A percentile compares a stretch with the other conserved stretches of the same genome.
These are phyloP conservation scores for Malthinus flaveolus DNA, from an alignment of 2,888 invertebrate genomes.

Conservation along the genomic window DNA sequence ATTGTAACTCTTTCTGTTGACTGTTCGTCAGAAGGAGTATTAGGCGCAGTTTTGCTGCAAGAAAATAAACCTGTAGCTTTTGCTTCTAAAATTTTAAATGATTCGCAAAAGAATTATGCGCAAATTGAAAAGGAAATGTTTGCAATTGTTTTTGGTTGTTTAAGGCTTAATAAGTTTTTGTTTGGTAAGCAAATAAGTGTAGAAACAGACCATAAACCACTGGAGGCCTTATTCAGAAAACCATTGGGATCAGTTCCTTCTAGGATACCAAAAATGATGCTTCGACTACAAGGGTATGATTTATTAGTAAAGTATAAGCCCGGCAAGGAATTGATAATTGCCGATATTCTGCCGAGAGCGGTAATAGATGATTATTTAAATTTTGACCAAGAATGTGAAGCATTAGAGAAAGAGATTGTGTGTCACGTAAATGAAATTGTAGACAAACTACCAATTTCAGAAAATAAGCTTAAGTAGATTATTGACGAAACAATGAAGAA, in stretches of 20 bases:
- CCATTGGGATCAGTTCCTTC: slow-evolving; percentile 4
- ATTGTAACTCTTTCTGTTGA: slow-evolving; percentile 29
- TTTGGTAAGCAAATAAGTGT: slow-evolving; percentile 35
- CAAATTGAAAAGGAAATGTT: slow-evolving; percentile 46
- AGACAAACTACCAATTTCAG: too few relatives aligned
- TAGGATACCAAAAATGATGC: slow-evolving; percentile 29
- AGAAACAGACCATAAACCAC: slow-evolving; percentile 16
- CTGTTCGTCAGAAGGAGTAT: slow-evolving; percentile 22
- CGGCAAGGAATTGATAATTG: slow-evolving; percentile 31
- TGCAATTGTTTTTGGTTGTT: slow-evolving; percentile 40
- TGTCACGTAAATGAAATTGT: too few relatives aligned
- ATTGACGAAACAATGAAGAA: too few relatives aligned
- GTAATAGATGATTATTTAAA: too few relatives aligned
- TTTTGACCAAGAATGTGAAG: too few relatives aligned
- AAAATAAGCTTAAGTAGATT: too few relatives aligned
- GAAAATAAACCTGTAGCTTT: slow-evolving; percentile 25
- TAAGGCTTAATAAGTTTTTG: slow-evolving; percentile 44
- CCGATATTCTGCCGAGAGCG: slow-evolving; percentile 24
- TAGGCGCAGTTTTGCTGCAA: slow-evolving; percentile 32
- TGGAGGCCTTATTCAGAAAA: slow-evolving; percentile 9
- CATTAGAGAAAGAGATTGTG: too few relatives aligned
- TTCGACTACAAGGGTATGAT: slow-evolving; percentile 34
- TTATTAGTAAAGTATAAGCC: slow-evolving; percentile 34
- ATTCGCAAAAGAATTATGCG: slow-evolving; percentile 34
- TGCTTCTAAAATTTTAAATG: slow-evolving; percentile 29